These are phyloP conservation scores for Cabera pusaria DNA, from an alignment of 2,888 invertebrate genomes.

Conservation along the genomic window DNA sequence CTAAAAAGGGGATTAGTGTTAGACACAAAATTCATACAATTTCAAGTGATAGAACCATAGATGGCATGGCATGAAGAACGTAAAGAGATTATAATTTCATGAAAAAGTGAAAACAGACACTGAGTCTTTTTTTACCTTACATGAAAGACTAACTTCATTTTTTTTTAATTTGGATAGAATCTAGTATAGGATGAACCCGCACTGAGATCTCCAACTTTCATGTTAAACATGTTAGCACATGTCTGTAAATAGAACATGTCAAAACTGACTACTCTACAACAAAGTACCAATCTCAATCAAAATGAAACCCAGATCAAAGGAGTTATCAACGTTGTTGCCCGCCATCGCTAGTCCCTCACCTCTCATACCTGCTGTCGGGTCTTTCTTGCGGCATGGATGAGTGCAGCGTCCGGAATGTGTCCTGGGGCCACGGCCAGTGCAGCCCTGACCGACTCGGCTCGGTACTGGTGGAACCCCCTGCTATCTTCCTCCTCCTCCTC, in stretches of 20 bases:
- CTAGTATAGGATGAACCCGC: too few relatives aligned
- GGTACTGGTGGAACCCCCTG: conserved; percentile 75
- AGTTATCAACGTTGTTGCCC: conserved; percentile 32
- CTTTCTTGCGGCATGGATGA: conserved; percentile 98
- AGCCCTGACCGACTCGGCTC: conserved; percentile 88
- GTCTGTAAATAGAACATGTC: too few relatives aligned
- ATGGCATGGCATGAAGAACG: conserved; percentile 18
- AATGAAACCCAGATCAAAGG: conserved; percentile 13
- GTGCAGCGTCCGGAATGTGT: conserved; percentile 97
- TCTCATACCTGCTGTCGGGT: conserved; percentile 93
- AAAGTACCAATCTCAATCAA: neutral
- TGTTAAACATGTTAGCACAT: too few relatives aligned
- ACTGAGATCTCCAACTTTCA: too few relatives aligned
- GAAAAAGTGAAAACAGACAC: too few relatives aligned
- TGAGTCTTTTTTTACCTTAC: too few relatives aligned
- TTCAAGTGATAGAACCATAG: conserved; percentile 18
- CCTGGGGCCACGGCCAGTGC: conserved; percentile 90
- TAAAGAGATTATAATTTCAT: too few relatives aligned
- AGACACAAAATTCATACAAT: too few relatives aligned
- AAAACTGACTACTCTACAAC: neutral
- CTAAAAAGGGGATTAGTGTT: too few relatives aligned
- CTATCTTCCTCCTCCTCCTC: conserved; percentile 68
- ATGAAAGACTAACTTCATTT: too few relatives aligned
- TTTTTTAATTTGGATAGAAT: too few relatives aligned
- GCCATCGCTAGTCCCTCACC: conserved; percentile 87